Conservation (phyloP, 2,888 invertebrate genomes). For the Lypha dubia region DNA sequence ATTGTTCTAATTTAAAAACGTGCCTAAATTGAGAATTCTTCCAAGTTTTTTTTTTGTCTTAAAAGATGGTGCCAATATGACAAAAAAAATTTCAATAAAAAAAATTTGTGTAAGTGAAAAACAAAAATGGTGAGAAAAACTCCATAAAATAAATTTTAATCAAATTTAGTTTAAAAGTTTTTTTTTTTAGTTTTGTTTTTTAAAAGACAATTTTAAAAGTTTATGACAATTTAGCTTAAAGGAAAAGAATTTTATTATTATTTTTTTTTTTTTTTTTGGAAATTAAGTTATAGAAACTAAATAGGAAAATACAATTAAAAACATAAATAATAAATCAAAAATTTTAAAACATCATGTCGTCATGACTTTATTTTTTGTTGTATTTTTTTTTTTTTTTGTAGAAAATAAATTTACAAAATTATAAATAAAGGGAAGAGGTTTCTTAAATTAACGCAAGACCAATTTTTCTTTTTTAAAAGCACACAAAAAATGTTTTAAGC, state of each 20-base stretch:
- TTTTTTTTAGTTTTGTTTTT: neutral
- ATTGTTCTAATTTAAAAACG: slow-evolving; percentile 82
- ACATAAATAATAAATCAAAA: slow-evolving; percentile 17
- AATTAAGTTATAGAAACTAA: neutral
- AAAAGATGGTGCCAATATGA: slow-evolving; percentile 44
- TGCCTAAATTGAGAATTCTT: slow-evolving; percentile 82
- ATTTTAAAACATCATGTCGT: slow-evolving; percentile 48
- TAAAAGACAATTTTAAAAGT: neutral
- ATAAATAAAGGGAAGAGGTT: slow-evolving; percentile 17
- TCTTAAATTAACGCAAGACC: slow-evolving; percentile 49
- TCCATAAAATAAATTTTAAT: neutral
- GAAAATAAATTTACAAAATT: slow-evolving; percentile 59
- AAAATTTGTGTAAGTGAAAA: no score
- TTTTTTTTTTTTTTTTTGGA: neutral
- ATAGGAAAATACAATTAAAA: slow-evolving; percentile 15
- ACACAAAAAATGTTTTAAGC: slow-evolving; percentile 51
- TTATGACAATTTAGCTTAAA: no score
- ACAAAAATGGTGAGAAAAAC: neutral
- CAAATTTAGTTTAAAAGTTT: neutral
- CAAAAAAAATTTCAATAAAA: slow-evolving; percentile 51
- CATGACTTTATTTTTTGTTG: slow-evolving; percentile 56
- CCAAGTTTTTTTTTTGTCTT: slow-evolving; percentile 62
- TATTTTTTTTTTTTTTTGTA: no score
- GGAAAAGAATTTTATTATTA: neutral
- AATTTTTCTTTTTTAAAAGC: slow-evolving; percentile 28